Percentiles rank a stretch among this genome's conserved stretches.
Conservation (phyloP, 2,797 vertebrate genomes). For the Sebastolobus alascanus region DNA sequence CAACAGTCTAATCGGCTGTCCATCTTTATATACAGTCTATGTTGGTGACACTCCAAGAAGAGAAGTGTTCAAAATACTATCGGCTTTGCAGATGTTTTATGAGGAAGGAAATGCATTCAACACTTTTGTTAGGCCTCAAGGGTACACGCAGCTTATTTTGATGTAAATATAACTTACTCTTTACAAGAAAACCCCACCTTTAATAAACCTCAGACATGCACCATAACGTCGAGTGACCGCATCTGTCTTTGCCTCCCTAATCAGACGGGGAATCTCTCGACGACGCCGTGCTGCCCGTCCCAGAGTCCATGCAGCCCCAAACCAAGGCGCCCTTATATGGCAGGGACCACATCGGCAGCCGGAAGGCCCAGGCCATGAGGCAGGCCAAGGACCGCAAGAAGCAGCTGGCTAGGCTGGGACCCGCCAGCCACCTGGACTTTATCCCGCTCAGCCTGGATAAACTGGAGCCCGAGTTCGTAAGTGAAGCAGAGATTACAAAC, state of each 20-base stretch:
- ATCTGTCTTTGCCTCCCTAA: conserved; percentile 18
- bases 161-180: neutral
- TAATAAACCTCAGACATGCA: neutral
- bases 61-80: neutral
- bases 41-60: no score
- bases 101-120: neutral
- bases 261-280: conserved; percentile 50
- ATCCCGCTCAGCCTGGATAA: conserved; percentile 84
- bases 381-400: conserved; percentile 88
- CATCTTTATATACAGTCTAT: no score
- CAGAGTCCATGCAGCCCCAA: conserved; percentile 68
- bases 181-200: neutral
- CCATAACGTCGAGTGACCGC: neutral
- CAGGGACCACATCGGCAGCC: conserved; percentile 87
- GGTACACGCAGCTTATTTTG: neutral
- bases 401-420: conserved; percentile 88
- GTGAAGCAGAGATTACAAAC: conserved; percentile 51
- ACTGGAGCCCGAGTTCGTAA: conserved; percentile 91
- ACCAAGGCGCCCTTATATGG: conserved; percentile 89
- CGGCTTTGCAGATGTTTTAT: neutral
- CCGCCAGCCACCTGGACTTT: conserved; percentile 83
- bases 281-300: conserved; percentile 43
- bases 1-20: no score
- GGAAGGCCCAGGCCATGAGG: conserved; percentile 91
- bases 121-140: neutral